phyloP scores from a whole-genome alignment of 2,888 invertebrate species.

The Lysandra bellargus region DNA sequence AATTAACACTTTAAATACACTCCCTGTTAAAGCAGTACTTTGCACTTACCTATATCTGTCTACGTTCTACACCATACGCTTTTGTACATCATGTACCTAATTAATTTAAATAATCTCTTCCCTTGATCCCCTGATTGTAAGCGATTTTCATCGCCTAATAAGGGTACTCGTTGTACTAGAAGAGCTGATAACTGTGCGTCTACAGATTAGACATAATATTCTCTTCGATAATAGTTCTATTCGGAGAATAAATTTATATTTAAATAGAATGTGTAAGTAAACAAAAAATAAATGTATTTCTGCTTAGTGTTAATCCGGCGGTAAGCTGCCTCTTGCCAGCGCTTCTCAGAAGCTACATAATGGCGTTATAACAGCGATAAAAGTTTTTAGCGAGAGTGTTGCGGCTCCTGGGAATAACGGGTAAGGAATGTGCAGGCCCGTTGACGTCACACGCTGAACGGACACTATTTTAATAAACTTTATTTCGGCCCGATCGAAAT shows the following conservation, averaged over 20 bases:
- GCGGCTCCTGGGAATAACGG: slow-evolving; percentile 1
- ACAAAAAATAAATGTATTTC: neutral
- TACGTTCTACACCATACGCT: no score
- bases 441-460: neutral
- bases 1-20: neutral
- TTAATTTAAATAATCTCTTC: no score
- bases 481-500: neutral
- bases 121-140: no score
- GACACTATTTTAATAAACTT: slow-evolving; percentile 7
- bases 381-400: neutral
- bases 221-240: no score
- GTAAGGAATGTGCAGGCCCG: slow-evolving; percentile 2
- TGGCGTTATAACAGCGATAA: neutral
- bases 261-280: neutral
- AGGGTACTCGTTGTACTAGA: no score
- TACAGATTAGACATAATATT: neutral
- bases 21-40: no score
- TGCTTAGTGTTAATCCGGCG: neutral
- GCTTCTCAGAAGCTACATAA: neutral
- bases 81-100: no score
- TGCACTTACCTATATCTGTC: no score
- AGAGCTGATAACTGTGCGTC: neutral
- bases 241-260: no score
- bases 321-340: neutral
- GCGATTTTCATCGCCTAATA: no score